phyloP scores from a whole-genome alignment of 2,797 vertebrate genomes.

The Carcharodon carcharias region DNA sequence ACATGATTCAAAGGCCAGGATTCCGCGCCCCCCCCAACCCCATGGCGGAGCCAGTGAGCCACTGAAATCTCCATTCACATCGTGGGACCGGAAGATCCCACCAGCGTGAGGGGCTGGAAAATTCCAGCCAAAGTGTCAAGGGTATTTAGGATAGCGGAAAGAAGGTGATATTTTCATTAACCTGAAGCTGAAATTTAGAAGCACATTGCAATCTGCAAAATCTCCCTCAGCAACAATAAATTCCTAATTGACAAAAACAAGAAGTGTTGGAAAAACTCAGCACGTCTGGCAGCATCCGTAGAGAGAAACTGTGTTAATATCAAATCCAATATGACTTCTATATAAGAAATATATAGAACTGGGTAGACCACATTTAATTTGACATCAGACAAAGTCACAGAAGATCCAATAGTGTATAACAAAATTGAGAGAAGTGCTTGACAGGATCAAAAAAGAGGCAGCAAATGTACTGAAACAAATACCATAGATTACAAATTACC shows the following conservation, averaged over 20 bases:
- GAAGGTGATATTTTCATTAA: neutral
- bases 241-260: neutral
- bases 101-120: no score
- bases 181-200: neutral
- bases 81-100: no score
- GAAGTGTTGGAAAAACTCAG: no score
- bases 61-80: no score
- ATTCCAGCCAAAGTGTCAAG: neutral
- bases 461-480: neutral
- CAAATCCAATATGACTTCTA: no score
- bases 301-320: no score
- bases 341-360: neutral
- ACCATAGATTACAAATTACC: neutral
- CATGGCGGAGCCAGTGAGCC: no score
- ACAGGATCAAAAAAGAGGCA: neutral
- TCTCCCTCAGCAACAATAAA: neutral
- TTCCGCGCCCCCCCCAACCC: no score
- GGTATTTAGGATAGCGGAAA: neutral
- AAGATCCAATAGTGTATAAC: neutral
- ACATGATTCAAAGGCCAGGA: no score
- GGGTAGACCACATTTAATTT: neutral
- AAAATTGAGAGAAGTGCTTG: neutral
- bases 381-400: neutral
- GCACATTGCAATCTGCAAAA: neutral
- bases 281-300: no score